These are phyloP conservation scores for Saccostrea cuccullata DNA, from an alignment of 1,140 invertebrate species.

Conservation along the genomic window DNA sequence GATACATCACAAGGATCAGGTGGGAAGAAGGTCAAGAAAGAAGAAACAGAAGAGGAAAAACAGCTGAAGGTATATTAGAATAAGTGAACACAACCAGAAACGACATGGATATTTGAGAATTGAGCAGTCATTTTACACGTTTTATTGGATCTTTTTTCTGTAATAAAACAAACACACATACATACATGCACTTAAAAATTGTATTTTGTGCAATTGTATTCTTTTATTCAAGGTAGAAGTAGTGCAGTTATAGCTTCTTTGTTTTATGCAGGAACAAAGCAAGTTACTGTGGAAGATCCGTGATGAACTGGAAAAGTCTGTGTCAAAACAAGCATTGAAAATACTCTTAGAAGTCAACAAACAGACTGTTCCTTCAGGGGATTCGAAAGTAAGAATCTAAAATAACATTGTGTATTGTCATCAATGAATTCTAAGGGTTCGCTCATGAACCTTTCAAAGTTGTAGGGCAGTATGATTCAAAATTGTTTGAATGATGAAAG, in stretches of 20 bases:
- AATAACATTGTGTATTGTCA: not conserved
- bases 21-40: conserved; percentile 75
- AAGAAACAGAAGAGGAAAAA: conserved; percentile 76
- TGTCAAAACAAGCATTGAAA: conserved; percentile 79
- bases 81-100: not conserved
- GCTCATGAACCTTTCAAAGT: not conserved
- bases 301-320: conserved; percentile 81
- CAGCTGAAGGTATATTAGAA: conserved; percentile 66
- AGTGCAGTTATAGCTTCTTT: not conserved
- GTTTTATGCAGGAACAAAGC: conserved; percentile 85
- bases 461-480: not conserved
- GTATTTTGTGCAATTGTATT: not conserved
- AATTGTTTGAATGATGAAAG: no score
- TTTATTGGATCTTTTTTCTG: no score
- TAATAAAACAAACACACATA: not conserved
- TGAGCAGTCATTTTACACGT: not conserved
- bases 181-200: not conserved
- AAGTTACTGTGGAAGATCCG: conserved; percentile 87
- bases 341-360: conserved; percentile 86
- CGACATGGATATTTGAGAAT: not conserved
- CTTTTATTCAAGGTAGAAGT: not conserved
- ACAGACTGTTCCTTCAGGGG: conserved; percentile 84
- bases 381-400: conserved; percentile 80
- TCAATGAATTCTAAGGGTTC: not conserved
- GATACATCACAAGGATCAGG: conserved; percentile 58